These are phyloP conservation scores for Montipora foliosa DNA, from an alignment of 64 coral and sea anemone species.

Conservation along the genomic window DNA sequence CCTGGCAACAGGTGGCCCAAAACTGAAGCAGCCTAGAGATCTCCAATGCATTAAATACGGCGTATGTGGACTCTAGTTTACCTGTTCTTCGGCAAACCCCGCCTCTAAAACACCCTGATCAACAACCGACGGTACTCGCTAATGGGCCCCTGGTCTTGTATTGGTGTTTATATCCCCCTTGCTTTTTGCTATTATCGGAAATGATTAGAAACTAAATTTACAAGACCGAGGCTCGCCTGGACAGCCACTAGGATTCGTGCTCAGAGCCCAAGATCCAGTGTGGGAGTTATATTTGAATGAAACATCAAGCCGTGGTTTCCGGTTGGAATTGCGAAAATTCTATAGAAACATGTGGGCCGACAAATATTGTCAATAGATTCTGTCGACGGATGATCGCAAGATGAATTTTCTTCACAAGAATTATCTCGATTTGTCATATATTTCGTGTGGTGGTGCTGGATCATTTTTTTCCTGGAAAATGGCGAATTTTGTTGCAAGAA, in stretches of 20 bases:
- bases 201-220: constrained; percentile 56
- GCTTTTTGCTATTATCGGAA: constrained; percentile 65
- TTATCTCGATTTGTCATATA: constrained; percentile 14
- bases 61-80: constrained; percentile 12
- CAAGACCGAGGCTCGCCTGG: constrained; percentile 17
- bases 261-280: constrained; percentile 33
- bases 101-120: constrained; percentile 53
- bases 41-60: not conserved
- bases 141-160: constrained; percentile 24
- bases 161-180: constrained; percentile 50
- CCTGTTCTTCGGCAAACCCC: constrained; percentile 31
- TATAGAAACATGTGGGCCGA: constrained; percentile 57
- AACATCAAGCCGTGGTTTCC: constrained; percentile 73
- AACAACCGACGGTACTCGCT: constrained; percentile 22
- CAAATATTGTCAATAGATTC: constrained; percentile 57
- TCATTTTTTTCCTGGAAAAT: constrained; percentile 35
- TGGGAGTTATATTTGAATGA: constrained; percentile 81
- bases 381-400: constrained; percentile 59
- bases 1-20: constrained; percentile 85
- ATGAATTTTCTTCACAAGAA: constrained; percentile 47
- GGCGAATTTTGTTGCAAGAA: constrained; percentile 39
- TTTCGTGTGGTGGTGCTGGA: not conserved
- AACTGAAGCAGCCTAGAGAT: constrained; percentile 47
- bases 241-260: constrained; percentile 56
- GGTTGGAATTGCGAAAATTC: constrained; percentile 64